Base-by-base conservation (phyloP, 2,888 invertebrate genomes). In the Margaritifera margaritifera region DNA sequence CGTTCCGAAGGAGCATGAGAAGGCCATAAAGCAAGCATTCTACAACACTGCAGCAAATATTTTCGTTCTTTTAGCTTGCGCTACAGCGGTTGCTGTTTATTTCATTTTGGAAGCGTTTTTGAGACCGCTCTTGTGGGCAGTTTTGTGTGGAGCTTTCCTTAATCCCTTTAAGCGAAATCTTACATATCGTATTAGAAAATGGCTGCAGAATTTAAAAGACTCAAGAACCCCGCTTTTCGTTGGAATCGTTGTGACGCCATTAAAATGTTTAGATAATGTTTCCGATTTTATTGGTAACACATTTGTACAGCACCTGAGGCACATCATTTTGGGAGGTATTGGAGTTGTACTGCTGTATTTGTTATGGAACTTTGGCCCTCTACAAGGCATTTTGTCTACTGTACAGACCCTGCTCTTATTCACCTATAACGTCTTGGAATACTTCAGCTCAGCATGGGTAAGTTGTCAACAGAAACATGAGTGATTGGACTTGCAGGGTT, bases 131-230 rank as follows among this genome's bases (percentile, higher is more conserved):
- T 92, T 98, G 80, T 99, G 99, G 99, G 98, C 99, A 0, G 91
- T 97, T 68, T 91, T 99, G 52, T 96, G 97, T 84, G 99, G 99
- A n/a, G 97, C 98, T 0, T 95, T 98, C 55, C 92, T 99, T n/a
- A 96, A 97, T 90, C 99, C 99, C 0, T 94, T 97, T 86, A 99
- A 99, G 90, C 93, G 94, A 73, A 93, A 93, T 68, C 90, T 98
- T 59, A 94, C 96, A 0, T 93, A 93, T 71, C 91, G 93, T 72
- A 92, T 96, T 27, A 93, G 94, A 81, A 92, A 93, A 78, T 97
- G 97, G 96, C 94, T 89, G 65, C 79, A 79, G 77, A 83, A 85
- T 8, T 65, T 89, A 24, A 74, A 81, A 25, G 66, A 69, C 0
- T 86, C 89, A 3, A 86, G 89, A 15, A 91, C 91, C 2, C 92